phyloP scores from a whole-genome alignment of 2,113 vertebrate genomes.

The Plecturocebus donacophilus region DNA sequence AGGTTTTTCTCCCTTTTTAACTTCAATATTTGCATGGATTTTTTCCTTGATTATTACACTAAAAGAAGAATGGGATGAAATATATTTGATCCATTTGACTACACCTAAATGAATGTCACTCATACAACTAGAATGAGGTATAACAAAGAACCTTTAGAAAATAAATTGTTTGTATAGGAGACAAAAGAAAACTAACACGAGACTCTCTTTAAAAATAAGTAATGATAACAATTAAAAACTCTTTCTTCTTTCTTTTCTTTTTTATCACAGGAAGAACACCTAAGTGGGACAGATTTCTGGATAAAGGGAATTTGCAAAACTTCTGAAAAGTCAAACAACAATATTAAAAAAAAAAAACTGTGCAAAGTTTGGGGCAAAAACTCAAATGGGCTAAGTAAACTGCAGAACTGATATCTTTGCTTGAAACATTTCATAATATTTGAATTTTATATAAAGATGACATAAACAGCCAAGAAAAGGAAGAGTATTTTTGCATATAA shows the following conservation, averaged over 20 bases:
- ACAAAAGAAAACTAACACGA: neutral
- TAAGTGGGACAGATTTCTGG: neutral
- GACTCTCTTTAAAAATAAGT: neutral
- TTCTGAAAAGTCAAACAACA: constrained; percentile 24
- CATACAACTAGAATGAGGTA: neutral
- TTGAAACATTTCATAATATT: neutral
- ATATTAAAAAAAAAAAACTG: neutral
- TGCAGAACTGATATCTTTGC: neutral
- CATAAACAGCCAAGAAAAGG: neutral
- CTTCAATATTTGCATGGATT: neutral
- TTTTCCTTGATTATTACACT: neutral
- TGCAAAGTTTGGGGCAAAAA: neutral
- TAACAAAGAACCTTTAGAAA: too few relatives aligned
- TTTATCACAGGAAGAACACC: neutral
- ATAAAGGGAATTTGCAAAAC: neutral
- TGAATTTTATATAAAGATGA: neutral
- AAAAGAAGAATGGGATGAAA: neutral
- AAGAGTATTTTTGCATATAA: neutral
- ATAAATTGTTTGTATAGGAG: neutral
- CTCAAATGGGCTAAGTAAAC: neutral
- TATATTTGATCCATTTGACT: neutral
- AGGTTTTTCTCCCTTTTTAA: neutral
- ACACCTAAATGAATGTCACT: neutral
- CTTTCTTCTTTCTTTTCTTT: neutral
- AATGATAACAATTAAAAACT: neutral